Evolutionary conservation across 2,888 invertebrate species (phyloP).

Genomic region (Rhimphoctona megacephalus): DNA sequence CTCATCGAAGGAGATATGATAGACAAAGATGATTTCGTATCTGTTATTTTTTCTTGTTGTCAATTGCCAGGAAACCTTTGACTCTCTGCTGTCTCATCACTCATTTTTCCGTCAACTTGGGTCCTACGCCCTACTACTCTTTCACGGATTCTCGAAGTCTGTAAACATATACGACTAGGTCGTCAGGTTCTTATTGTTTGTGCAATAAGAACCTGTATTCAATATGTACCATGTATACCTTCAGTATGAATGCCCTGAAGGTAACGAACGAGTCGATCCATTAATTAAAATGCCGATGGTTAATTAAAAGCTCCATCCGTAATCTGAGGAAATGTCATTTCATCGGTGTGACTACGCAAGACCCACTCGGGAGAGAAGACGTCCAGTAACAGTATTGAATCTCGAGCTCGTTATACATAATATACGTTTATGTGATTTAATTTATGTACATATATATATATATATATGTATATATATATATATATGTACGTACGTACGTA

Average conservation of each 20-base stretch:
- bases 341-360: conserved; percentile 34
- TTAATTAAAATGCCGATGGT: conserved; percentile 80
- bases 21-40: conserved; percentile 19
- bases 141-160: conserved; percentile 6
- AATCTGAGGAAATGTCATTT: conserved; percentile 57
- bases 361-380: background rate
- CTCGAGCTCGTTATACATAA: background rate
- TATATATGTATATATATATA: conserved; percentile 12
- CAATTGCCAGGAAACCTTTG: conserved; percentile 49
- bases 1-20: conserved; percentile 17
- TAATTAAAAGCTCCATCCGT: conserved; percentile 80
- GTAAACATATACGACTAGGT: conserved; percentile 22
- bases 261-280: conserved; percentile 59
- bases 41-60: conserved; percentile 18
- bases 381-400: conserved; percentile 34
- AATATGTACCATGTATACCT: no score
- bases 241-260: background rate
- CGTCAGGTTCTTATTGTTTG: no score
- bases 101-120: background rate
- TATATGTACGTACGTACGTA: no score
- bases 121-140: background rate
- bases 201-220: no score
- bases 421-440: background rate
- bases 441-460: background rate
- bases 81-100: background rate